Evolutionary conservation across 2,113 vertebrate genomes (phyloP), one percentile per base, ranked within the genome.

Genomic region (Zingel zingel): DNA sequence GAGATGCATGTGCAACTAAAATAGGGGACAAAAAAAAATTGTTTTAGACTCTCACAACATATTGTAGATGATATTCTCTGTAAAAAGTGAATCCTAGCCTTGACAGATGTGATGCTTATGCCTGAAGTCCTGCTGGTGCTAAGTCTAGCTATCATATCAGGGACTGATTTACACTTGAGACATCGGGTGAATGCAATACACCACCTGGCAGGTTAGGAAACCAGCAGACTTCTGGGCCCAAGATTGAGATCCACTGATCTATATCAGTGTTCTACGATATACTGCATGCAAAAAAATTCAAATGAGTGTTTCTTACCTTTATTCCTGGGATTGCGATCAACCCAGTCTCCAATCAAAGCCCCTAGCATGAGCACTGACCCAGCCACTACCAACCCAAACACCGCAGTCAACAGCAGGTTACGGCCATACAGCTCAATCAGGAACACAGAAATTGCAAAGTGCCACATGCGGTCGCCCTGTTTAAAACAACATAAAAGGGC

Each of bases 271-370:
- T 18, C 48, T 45, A 1, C 63, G 8, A 62, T 53, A 10, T 36
- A 57, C 27, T 76, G 47, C 53, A 72, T 57, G 66, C 43, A 39
- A 21, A 66, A 23, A 33, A 58, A 15, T 79, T 72, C 6, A 63
- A 68, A 54, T 16, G 1, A 12, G 18, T 63, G 57, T 18, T 10
- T 5, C 62, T 14, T 86, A 96, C 94, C 95, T 95, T 96, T 95
- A 82, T 96, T 96, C 92, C 94, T 95, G 73, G 96, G 95, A 85
- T 96, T 95, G 61, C 95, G 95, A 82, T 96, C 93, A 5, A 96
- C 94, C 94, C 94, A 96, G 77, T 96, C 95, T 86, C 96, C 96
- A 89, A 95, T 95, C 87, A 96, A 89, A 61, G 95, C 94, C n/a
- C 94, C 95, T 21, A 96, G 93, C 14, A 97, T 81, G 71, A 96